Percentiles rank a stretch among this genome's conserved stretches.
Evolutionary conservation across 1,140 invertebrate genomes (phyloP).

Genomic region (Arctopsyche grandis): DNA sequence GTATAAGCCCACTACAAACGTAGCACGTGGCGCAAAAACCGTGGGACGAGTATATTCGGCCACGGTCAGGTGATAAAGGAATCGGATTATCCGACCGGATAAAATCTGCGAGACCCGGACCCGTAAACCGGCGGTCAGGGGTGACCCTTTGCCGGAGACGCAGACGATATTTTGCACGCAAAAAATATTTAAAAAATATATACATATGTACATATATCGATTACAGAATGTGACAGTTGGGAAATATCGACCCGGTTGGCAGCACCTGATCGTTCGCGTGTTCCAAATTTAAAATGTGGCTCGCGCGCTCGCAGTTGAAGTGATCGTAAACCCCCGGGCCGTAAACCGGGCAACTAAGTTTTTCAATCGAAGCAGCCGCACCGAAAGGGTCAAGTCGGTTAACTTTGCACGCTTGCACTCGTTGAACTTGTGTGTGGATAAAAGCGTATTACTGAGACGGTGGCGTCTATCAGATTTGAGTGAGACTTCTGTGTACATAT

Average conservation of each 20-base stretch:
- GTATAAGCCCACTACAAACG: not conserved
- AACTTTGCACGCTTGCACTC: not conserved
- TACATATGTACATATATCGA: too few species aligned
- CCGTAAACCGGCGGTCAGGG: not conserved
- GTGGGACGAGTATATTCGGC: constrained; percentile 4
- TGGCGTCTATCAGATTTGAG: not conserved
- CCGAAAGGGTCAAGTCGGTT: not conserved
- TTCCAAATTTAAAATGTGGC: not conserved
- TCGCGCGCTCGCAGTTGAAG: constrained; percentile 27
- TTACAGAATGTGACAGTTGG: not conserved
- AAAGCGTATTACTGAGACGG: not conserved
- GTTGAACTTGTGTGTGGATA: not conserved
- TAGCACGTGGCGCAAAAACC: not conserved
- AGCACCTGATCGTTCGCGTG: too few species aligned
- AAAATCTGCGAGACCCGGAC: constrained; percentile 42
- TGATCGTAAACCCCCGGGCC: constrained; percentile 43
- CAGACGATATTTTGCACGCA: not conserved
- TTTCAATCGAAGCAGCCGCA: constrained; percentile 42
- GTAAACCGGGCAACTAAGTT: constrained; percentile 49
- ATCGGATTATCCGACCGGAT: constrained; percentile 50
- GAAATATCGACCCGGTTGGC: too few species aligned
- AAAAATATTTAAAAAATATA: too few species aligned
- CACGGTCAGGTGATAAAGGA: constrained; percentile 51
- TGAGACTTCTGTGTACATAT: not conserved
- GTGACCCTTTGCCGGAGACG: not conserved